These are phyloP conservation scores for Gobius niger DNA, from an alignment of 2,113 vertebrate species.

Conservation along the genomic window DNA sequence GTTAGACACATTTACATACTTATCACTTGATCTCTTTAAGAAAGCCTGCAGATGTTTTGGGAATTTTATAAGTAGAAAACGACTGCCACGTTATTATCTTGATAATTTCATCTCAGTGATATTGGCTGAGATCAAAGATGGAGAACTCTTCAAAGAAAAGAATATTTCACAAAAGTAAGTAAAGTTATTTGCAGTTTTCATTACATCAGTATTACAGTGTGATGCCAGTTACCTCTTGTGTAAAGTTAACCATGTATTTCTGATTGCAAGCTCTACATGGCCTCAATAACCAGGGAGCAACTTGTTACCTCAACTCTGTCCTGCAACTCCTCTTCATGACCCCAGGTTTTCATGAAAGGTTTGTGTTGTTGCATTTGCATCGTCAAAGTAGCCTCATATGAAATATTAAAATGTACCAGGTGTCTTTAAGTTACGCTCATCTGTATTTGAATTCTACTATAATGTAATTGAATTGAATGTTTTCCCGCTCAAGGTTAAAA, in stretches of 20 bases:
- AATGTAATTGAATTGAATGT: background rate
- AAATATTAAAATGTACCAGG: too few species aligned
- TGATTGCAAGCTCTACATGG: constrained; percentile 20
- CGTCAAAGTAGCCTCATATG: too few species aligned
- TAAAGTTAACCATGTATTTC: background rate
- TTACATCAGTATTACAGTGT: background rate
- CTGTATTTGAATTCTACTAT: background rate
- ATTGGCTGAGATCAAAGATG: background rate
- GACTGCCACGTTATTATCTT: background rate
- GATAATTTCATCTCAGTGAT: background rate
- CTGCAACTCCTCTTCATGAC: constrained; percentile 36
- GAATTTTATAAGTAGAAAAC: background rate
- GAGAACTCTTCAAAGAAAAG: background rate
- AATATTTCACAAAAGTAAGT: background rate
- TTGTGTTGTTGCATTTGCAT: too few species aligned
- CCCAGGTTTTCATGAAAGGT: constrained; percentile 41
- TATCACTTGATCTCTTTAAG: background rate
- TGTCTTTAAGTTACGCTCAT: background rate
- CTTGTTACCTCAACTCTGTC: constrained; percentile 61
- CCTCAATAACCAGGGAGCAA: constrained; percentile 54
- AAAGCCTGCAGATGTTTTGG: background rate
- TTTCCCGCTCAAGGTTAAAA: constrained; percentile 12
- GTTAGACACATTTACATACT: background rate
- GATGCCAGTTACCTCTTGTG: background rate
- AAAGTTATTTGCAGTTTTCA: background rate